Evolutionary conservation across 2,113 vertebrate species (phyloP), one percentile per base, ranked within the genome.

Genomic region (Solea solea): DNA sequence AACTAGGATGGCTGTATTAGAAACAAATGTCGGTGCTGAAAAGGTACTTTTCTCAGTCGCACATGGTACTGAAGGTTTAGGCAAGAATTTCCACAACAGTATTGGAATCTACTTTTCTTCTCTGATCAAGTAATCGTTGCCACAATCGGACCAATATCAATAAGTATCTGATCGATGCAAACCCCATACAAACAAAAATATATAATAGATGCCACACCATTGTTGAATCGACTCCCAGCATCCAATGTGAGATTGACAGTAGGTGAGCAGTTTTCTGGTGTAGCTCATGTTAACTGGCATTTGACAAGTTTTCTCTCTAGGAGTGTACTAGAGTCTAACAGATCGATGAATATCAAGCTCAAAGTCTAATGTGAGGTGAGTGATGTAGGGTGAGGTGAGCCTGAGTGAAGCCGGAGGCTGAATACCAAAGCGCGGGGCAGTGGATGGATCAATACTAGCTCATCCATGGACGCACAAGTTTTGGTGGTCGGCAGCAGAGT

Each of bases 361-460:
- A 41, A 56, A 74, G 62, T 76, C 74, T 86, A 88, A 86, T 89
- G 64, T 72, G 44, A 86, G 74, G 53, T 80, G 84, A 90, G 80
- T 69, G 81, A 86, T 80, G 70, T 67, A 69, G 77, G 80, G 64
- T 66, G 74, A 77, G 64, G 52, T 49, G 57, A 83, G 71, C 49
- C 65, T 55, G 64, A 9, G 55, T 67, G 65, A 68, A 65, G 78
- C 88, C 86, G 4, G 68, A 78, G 85, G 76, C 77, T 76, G 66
- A 83, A 80, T 80, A 82, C 82, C 46, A 69, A 79, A 81, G 76
- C 74, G 71, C 77, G 72, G 68, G 60, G 70, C 68, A 85, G 76
- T 4, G 15, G 61, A 58, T 15, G 21, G 81, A 88, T 90, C 88
- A 76, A 90, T 91, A 86, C 14, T 3, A 58, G 53, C 66, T 81